phyloP scores from a whole-genome alignment of 2,888 invertebrate genomes.

The Drosophila imparisetae region DNA sequence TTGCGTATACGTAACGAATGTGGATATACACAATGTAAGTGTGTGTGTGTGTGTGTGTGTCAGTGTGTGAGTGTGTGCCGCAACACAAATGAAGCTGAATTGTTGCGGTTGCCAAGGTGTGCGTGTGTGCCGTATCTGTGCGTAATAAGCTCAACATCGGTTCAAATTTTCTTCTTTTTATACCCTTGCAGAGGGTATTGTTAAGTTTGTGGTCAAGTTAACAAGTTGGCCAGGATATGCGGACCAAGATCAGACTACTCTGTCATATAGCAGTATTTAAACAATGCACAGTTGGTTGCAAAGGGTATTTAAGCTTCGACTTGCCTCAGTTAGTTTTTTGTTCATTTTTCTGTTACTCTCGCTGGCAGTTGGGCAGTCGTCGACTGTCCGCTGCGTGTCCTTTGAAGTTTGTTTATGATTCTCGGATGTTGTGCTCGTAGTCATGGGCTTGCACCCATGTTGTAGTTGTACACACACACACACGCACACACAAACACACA shows the following conservation, averaged over 20 bases:
- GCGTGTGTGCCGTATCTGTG: conserved; percentile 42
- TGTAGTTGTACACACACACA: conserved; percentile 13
- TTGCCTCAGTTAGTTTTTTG: neutral
- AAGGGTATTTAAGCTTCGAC: neutral
- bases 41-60: conserved; percentile 19
- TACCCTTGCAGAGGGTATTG: neutral
- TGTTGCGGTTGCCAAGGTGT: conserved; percentile 60
- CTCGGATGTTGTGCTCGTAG: conserved; percentile 75
- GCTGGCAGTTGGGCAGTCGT: conserved; percentile 48
- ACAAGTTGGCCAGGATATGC: neutral
- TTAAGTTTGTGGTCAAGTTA: neutral
- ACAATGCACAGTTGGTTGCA: neutral
- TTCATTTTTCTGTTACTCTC: conserved; percentile 1
- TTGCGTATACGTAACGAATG: conserved; percentile 58
- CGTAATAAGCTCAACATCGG: conserved; percentile 70
- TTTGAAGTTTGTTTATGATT: conserved; percentile 83
- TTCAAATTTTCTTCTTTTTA: conserved; percentile 19
- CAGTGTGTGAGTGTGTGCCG: conserved; percentile 15
- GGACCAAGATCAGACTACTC: neutral
- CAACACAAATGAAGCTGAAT: conserved; percentile 78
- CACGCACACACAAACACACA: neutral
- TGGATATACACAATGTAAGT: conserved; percentile 5
- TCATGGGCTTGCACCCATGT: conserved; percentile 50
- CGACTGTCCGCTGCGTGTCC: conserved; percentile 58
- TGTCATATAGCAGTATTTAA: neutral